Evolutionary conservation across 2,113 vertebrate genomes (phyloP).

Genomic region (Takifugu bimaculatus): DNA sequence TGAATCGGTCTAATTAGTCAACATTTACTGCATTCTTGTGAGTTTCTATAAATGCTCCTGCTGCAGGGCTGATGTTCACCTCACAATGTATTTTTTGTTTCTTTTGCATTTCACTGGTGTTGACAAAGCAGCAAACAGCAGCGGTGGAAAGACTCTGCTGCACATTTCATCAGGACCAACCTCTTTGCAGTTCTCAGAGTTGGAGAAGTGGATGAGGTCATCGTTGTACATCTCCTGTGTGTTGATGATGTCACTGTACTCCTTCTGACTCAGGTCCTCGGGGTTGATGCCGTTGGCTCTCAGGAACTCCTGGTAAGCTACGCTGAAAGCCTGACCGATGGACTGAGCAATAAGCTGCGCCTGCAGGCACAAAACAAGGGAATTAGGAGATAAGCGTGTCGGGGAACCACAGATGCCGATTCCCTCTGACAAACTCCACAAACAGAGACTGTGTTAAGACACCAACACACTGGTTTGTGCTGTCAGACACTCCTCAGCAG

Average conservation of each 20-base stretch:
- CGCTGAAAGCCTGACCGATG: constrained; percentile 97
- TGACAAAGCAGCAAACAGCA: constrained; percentile 3
- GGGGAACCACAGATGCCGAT: constrained; percentile 2
- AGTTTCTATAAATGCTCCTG: constrained; percentile 11
- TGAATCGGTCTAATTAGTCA: constrained; percentile 36
- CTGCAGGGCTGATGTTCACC: neutral
- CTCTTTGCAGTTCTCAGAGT: constrained; percentile 99
- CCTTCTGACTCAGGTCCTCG: constrained; percentile 97
- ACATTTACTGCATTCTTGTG: constrained; percentile 21
- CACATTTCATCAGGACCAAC: constrained; percentile 57
- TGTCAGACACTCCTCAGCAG: constrained; percentile 1
- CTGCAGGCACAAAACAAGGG: constrained; percentile 59
- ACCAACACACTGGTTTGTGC: constrained; percentile 14
- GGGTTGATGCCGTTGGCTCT: constrained; percentile 97
- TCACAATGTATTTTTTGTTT: neutral
- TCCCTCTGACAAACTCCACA: neutral
- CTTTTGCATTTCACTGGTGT: no score
- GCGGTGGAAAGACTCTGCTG: neutral
- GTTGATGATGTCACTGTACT: constrained; percentile 98
- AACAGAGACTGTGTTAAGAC: neutral
- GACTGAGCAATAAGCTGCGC: constrained; percentile 98
- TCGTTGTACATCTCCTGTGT: constrained; percentile 99
- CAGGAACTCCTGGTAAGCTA: constrained; percentile 98
- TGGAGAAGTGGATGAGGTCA: constrained; percentile 98
- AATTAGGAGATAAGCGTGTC: neutral